Evolutionary conservation across 2,113 vertebrate genomes (phyloP).

Genomic region (Loxodonta africana): DNA sequence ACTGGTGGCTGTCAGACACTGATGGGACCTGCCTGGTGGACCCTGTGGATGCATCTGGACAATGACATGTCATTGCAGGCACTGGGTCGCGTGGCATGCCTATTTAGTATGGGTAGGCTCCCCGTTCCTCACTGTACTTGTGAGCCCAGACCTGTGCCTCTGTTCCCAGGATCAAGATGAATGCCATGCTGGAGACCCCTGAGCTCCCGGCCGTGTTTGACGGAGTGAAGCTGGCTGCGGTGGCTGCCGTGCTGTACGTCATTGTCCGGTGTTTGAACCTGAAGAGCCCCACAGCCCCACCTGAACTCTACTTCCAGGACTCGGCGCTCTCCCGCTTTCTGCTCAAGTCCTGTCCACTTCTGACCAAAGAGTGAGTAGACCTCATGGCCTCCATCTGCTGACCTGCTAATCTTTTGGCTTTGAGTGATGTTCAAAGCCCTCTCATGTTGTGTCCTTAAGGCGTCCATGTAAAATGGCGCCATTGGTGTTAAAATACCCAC

Average conservation of each 20-base stretch:
- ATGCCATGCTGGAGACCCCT: conserved; percentile 89
- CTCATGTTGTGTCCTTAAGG: background rate
- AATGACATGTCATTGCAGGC: accelerated
- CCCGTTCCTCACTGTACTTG: background rate
- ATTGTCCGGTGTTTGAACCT: conserved; percentile 98
- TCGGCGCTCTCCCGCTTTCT: conserved; percentile 95
- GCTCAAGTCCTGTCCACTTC: conserved; percentile 95
- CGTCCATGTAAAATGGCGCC: background rate
- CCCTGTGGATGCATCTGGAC: background rate
- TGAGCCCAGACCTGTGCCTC: background rate
- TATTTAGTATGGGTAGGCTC: background rate
- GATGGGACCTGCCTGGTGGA: background rate
- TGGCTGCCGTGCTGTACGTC: conserved; percentile 96
- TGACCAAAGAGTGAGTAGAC: conserved; percentile 99
- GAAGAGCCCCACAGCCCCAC: conserved; percentile 97
- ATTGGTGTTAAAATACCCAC: background rate
- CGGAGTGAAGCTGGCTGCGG: conserved; percentile 97
- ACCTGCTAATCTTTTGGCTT: background rate
- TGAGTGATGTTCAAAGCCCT: background rate
- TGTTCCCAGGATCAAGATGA: conserved; percentile 87
- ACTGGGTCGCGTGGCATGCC: background rate
- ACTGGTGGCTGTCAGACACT: accelerated
- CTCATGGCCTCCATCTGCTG: accelerated
- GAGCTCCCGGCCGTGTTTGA: conserved; percentile 98
- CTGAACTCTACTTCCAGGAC: conserved; percentile 96